Percentiles rank a stretch among this genome's conserved stretches.
phyloP scores from a whole-genome alignment of 2,113 vertebrate species.

The Atherinomorus stipes region DNA sequence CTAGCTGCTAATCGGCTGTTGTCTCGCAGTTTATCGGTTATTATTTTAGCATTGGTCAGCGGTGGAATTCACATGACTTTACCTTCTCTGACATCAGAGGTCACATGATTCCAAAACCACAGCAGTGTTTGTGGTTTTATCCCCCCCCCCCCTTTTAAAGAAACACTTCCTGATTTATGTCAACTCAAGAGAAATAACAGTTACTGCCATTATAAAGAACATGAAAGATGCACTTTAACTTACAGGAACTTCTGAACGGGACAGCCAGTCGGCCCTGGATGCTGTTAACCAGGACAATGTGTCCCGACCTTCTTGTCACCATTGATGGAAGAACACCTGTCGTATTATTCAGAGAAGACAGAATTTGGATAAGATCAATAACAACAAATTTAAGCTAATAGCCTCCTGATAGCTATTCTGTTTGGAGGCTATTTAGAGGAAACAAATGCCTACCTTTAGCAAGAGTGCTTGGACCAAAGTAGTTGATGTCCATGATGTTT shows the following conservation, averaged over 20 bases:
- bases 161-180: no score
- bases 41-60: no score
- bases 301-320: slow-evolving; percentile 93
- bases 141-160: no score
- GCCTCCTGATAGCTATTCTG: background rate
- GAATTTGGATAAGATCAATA: background rate
- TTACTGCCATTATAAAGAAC: no score
- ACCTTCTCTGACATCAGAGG: no score
- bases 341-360: slow-evolving; percentile 27
- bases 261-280: slow-evolving; percentile 94
- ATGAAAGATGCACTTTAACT: no score
- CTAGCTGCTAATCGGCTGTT: no score
- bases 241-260: slow-evolving; percentile 95
- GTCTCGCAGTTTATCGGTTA: no score
- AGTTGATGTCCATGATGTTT: slow-evolving; percentile 96
- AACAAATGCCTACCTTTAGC: slow-evolving; percentile 87
- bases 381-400: background rate
- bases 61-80: no score
- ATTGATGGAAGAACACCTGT: slow-evolving; percentile 93
- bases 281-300: slow-evolving; percentile 92
- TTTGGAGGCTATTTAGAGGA: background rate
- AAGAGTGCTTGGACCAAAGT: slow-evolving; percentile 93
- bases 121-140: no score
- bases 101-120: no score
- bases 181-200: no score